Evolutionary conservation across 2,888 invertebrate genomes (phyloP).

Genomic region (Chydorus sphaericus): DNA sequence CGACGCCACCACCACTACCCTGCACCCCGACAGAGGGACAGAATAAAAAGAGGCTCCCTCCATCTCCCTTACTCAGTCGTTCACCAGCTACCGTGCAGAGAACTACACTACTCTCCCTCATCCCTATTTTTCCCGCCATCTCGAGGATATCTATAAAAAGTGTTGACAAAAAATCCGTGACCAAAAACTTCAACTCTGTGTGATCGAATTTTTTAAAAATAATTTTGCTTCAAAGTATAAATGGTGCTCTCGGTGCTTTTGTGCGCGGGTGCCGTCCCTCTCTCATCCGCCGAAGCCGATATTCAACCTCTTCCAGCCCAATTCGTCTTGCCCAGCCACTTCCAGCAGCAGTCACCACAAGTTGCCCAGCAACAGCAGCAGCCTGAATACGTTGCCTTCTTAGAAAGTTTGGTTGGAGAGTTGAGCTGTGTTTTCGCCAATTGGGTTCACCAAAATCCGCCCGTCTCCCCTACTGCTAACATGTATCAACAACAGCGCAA

Average conservation of each 20-base stretch:
- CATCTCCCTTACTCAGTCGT: too few relatives aligned
- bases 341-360: neutral
- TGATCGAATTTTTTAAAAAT: neutral
- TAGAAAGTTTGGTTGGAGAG: neutral
- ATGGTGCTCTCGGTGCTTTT: slow-evolving; percentile 2
- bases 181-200: neutral
- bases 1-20: neutral
- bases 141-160: neutral
- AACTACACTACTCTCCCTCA: neutral
- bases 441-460: neutral
- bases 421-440: neutral
- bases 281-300: neutral
- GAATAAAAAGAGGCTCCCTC: neutral
- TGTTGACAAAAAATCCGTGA: neutral
- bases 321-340: neutral
- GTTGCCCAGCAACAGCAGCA: neutral
- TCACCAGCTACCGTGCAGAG: neutral
- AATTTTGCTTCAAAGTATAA: neutral
- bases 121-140: too few relatives aligned
- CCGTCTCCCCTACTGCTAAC: neutral
- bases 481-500: neutral
- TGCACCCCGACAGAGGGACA: neutral
- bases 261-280: slow-evolving; percentile 3
- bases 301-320: neutral
- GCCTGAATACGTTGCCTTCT: neutral